Percentiles rank a stretch among this genome's conserved stretches.
Conservation (phyloP, 2,888 invertebrate genomes). For the Pharmacophagus antenor region DNA sequence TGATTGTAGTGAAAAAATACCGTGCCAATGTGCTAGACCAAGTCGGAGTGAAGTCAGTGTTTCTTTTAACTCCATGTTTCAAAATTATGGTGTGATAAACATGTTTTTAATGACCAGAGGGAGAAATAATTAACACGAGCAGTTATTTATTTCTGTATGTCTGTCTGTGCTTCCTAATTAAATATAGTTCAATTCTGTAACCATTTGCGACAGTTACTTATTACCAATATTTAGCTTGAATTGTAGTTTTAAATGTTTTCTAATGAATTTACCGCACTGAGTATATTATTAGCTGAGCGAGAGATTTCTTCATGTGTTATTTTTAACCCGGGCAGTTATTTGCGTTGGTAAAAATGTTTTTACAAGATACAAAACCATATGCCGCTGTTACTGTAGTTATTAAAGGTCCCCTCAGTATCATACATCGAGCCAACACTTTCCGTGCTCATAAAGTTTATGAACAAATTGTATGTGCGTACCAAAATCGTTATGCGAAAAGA, state of each 20-base stretch:
- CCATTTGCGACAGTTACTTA: neutral
- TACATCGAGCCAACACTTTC: neutral
- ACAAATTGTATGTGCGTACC: neutral
- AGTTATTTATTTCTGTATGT: neutral
- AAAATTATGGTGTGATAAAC: neutral
- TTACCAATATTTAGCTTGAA: neutral
- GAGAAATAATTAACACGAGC: neutral
- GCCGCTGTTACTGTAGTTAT: neutral
- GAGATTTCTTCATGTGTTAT: neutral
- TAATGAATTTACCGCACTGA: neutral
- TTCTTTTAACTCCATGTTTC: neutral
- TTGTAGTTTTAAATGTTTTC: neutral
- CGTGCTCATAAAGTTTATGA: neutral
- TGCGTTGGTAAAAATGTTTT: neutral
- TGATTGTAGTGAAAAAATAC: conserved; percentile 3
- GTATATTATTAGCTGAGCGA: neutral
- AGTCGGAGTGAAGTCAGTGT: neutral
- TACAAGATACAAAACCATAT: neutral
- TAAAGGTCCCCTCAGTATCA: neutral
- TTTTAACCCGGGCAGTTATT: neutral
- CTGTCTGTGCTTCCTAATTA: conserved; percentile 1
- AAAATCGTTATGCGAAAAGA: too few species aligned
- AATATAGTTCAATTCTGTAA: neutral
- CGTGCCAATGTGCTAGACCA: conserved; percentile 19
- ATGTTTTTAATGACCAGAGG: neutral